Evolutionary conservation across 2,888 invertebrate genomes (phyloP).

Genomic region (Sinelater perroti): DNA sequence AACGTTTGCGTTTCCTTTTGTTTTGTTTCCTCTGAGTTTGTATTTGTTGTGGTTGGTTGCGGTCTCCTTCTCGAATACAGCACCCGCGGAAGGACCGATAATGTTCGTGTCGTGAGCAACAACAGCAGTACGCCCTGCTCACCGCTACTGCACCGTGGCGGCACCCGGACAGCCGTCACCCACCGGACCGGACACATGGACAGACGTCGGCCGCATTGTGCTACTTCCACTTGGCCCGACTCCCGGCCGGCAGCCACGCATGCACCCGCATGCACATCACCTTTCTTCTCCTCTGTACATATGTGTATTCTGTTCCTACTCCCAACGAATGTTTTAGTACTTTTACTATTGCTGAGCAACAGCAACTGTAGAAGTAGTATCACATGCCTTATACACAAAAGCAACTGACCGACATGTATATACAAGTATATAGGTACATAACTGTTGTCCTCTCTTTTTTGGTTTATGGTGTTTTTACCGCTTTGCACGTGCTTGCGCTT

Average conservation of each 20-base stretch:
- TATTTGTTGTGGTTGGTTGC: conserved; percentile 61
- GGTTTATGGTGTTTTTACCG: conserved; percentile 40
- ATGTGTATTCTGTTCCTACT: not conserved
- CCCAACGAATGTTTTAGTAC: too few relatives aligned
- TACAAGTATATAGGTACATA: conserved; percentile 26
- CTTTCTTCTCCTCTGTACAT: conserved; percentile 20
- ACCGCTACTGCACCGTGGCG: conserved; percentile 66
- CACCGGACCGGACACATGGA: conserved; percentile 56
- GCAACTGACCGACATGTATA: too few relatives aligned
- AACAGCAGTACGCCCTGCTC: conserved; percentile 65
- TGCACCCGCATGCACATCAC: conserved; percentile 51
- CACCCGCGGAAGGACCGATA: conserved; percentile 81
- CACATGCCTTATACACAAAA: too few relatives aligned
- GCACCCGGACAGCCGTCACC: conserved; percentile 61
- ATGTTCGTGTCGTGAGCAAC: conserved; percentile 60
- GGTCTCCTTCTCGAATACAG: conserved; percentile 86
- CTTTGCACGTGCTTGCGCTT: conserved; percentile 56
- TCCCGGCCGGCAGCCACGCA: conserved; percentile 61
- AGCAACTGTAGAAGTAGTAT: too few relatives aligned
- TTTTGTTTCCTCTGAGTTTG: conserved; percentile 43
- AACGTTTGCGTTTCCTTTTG: conserved; percentile 48
- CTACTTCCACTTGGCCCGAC: conserved; percentile 54
- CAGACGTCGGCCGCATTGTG: conserved; percentile 49
- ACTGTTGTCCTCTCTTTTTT: too few relatives aligned
- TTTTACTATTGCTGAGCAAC: too few relatives aligned